Percentiles rank a stretch among this genome's conserved stretches.
Conservation (phyloP, 2,888 invertebrate species). For the Anthrax anthrax region DNA sequence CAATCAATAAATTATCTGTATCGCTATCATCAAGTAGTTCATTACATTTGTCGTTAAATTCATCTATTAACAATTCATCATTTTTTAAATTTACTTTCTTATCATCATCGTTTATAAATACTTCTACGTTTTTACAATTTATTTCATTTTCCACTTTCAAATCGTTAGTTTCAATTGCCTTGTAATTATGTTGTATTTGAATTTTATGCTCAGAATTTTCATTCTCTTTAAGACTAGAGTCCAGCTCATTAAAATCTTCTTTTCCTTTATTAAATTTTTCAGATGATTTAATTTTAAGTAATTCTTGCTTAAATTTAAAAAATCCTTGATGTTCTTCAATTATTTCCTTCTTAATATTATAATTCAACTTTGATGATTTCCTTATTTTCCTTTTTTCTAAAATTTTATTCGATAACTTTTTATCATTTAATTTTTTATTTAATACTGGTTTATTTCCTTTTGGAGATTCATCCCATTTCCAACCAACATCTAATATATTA, state of each 20-base stretch:
- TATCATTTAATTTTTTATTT: not conserved
- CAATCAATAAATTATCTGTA: conserved; percentile 5
- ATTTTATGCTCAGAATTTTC: not conserved
- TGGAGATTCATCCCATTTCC: conserved; percentile 7
- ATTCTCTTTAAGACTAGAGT: conserved; percentile 4
- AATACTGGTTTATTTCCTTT: not conserved
- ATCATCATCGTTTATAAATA: no score
- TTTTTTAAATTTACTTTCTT: not conserved
- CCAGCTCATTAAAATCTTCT: not conserved
- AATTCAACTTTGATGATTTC: not conserved
- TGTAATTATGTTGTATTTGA: not conserved
- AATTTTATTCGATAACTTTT: not conserved
- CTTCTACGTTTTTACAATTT: no score
- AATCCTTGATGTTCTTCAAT: not conserved
- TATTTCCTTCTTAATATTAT: not conserved
- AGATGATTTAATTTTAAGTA: not conserved
- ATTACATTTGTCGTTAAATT: not conserved
- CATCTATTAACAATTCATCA: not conserved
- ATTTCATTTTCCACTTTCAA: not conserved
- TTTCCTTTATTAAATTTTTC: not conserved
- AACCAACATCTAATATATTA: conserved; percentile 3
- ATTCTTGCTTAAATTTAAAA: conserved; percentile 4
- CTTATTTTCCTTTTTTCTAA: not conserved
- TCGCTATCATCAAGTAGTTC: conserved; percentile 6
- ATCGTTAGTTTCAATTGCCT: not conserved